Evolutionary conservation across 2,888 invertebrate species (phyloP).

Genomic region (Melieria omissa): DNA sequence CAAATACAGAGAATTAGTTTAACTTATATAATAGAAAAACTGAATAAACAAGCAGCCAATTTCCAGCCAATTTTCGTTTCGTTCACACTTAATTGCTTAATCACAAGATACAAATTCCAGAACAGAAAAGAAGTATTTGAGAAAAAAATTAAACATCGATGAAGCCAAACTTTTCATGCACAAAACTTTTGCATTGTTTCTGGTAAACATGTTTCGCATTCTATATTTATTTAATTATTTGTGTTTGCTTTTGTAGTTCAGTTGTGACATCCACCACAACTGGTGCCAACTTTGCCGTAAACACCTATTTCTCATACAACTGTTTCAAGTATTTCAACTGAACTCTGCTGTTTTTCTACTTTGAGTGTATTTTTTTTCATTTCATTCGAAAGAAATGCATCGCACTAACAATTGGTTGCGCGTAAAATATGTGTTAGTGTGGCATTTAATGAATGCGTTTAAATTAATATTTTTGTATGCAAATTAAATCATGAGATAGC

Average conservation of each 20-base stretch:
- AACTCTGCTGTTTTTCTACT: too few relatives aligned
- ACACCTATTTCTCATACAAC: too few relatives aligned
- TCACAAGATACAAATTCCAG: conserved; percentile 4
- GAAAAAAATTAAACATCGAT: background rate
- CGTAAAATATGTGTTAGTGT: too few relatives aligned
- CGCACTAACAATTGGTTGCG: too few relatives aligned
- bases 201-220: background rate
- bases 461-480: too few relatives aligned
- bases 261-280: background rate
- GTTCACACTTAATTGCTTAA: background rate
- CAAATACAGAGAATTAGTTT: background rate
- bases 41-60: conserved; percentile 8
- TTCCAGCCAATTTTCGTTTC: conserved; percentile 12
- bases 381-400: too few relatives aligned
- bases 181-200: conserved; percentile 25
- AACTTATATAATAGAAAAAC: background rate
- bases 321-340: too few relatives aligned
- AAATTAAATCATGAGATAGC: too few relatives aligned
- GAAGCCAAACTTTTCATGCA: conserved; percentile 14
- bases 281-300: too few relatives aligned
- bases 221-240: background rate
- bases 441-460: too few relatives aligned
- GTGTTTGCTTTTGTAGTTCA: background rate
- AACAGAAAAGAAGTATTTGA: conserved; percentile 6
- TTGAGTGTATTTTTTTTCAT: too few relatives aligned